These are phyloP conservation scores for Epinotia nisella DNA, from an alignment of 2,888 invertebrate genomes.

Conservation along the genomic window DNA sequence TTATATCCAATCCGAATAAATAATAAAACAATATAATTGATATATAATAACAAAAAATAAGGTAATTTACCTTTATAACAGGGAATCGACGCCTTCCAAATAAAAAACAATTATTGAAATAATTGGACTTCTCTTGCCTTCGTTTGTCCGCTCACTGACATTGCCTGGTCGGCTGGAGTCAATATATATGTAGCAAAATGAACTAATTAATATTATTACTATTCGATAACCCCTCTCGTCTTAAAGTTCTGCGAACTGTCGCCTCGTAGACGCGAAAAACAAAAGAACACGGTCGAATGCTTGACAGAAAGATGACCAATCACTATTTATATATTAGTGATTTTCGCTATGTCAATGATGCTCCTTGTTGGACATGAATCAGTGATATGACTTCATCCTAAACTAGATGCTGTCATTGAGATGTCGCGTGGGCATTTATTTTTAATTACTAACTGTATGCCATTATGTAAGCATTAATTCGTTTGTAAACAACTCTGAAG, in stretches of 20 bases:
- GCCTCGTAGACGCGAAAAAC: conserved; percentile 64
- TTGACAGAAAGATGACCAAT: conserved; percentile 58
- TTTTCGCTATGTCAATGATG: conserved; percentile 49
- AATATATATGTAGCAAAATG: conserved; percentile 60
- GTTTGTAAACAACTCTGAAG: conserved; percentile 5
- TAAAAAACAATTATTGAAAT: not conserved
- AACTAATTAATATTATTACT: conserved; percentile 63
- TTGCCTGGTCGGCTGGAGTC: conserved; percentile 59
- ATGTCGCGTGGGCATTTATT: conserved; percentile 16
- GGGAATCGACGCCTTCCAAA: conserved; percentile 5
- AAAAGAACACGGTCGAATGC: conserved; percentile 51
- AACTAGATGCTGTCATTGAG: conserved; percentile 24
- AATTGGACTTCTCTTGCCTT: conserved; percentile 42
- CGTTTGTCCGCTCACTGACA: conserved; percentile 63
- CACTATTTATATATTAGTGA: conserved; percentile 60
- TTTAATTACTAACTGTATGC: not conserved
- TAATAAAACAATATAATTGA: not conserved
- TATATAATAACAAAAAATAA: too few species aligned
- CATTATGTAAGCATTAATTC: conserved; percentile 3
- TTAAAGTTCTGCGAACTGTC: conserved; percentile 77
- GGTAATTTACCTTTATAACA: conserved; percentile 47
- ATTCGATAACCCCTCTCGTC: conserved; percentile 74
- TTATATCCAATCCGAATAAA: not conserved
- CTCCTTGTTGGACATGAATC: conserved; percentile 59
- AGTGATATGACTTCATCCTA: conserved; percentile 50